Conservation (phyloP, 2,797 vertebrate species). For the Allochrocebus solatus region DNA sequence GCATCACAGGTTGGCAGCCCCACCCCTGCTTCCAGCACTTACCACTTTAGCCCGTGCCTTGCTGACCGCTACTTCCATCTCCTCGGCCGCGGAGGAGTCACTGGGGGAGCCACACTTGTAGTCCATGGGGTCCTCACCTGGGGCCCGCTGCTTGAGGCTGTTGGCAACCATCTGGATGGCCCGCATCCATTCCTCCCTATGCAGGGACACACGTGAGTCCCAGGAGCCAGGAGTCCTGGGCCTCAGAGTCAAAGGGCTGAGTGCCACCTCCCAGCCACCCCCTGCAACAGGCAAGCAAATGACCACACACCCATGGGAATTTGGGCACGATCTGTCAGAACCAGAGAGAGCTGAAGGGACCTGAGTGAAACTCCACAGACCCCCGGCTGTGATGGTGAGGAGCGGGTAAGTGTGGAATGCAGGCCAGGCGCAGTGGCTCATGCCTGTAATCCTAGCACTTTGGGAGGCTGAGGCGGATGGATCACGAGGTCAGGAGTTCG, state of each 20-base stretch:
- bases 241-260: not conserved
- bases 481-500: too few relatives aligned
- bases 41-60: conserved; percentile 94
- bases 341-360: not conserved
- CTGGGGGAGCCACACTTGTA: conserved; percentile 91
- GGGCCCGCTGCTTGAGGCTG: conserved; percentile 91
- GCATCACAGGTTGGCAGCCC: rapidly evolving
- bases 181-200: conserved; percentile 95
- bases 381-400: not conserved
- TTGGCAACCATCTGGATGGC: conserved; percentile 96
- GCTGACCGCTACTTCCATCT: conserved; percentile 92
- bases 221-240: not conserved
- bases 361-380: not conserved
- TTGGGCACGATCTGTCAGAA: not conserved
- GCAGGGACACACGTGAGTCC: not conserved
- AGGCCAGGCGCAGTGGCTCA: too few relatives aligned
- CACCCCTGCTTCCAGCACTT: conserved; percentile 45
- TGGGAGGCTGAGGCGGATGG: too few relatives aligned
- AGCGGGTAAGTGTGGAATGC: too few relatives aligned
- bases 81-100: conserved; percentile 88
- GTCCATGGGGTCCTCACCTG: conserved; percentile 90
- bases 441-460: too few relatives aligned
- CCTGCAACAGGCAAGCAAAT: not conserved
- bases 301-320: not conserved
- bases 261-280: too few relatives aligned